Evolutionary conservation across 1,140 invertebrate species (phyloP).

Genomic region (Patella vulgata): DNA sequence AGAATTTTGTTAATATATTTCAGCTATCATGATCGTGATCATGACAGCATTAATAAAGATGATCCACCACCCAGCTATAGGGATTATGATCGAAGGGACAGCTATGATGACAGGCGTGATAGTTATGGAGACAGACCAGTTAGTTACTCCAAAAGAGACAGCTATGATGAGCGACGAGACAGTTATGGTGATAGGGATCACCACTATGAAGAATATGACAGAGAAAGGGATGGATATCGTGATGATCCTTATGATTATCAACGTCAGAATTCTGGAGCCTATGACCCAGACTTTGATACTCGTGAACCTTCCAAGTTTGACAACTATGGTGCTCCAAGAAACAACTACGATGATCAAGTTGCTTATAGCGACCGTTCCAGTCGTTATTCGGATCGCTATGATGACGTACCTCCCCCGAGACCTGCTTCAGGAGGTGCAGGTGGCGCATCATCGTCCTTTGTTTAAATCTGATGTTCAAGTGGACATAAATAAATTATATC

Average conservation of each 20-base stretch:
- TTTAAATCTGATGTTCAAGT: too few species aligned
- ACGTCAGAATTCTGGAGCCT: conserved; percentile 20
- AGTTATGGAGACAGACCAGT: conserved; percentile 23
- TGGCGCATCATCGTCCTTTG: too few species aligned
- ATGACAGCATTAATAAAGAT: too few species aligned
- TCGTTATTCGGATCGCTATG: neutral
- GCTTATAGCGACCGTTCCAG: neutral
- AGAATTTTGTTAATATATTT: conserved; percentile 15
- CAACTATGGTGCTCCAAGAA: conserved; percentile 4
- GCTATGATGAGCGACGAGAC: conserved; percentile 19
- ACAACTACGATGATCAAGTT: neutral
- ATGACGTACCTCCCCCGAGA: too few species aligned
- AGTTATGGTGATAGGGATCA: conserved; percentile 22
- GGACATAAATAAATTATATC: too few species aligned
- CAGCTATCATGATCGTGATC: conserved; percentile 22
- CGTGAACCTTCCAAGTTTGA: conserved; percentile 15
- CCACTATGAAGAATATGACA: conserved; percentile 22
- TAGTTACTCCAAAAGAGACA: conserved; percentile 20
- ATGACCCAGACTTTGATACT: conserved; percentile 7
- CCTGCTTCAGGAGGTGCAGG: too few species aligned
- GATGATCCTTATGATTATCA: conserved; percentile 20
- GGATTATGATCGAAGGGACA: conserved; percentile 18
- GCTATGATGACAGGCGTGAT: conserved; percentile 21
- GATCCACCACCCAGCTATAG: conserved; percentile 15
- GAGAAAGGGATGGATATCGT: conserved; percentile 20